Percentiles rank a stretch among this genome's conserved stretches.
Conservation (phyloP, 1,140 invertebrate genomes). For the Aphelenchoides fujianensis region DNA sequence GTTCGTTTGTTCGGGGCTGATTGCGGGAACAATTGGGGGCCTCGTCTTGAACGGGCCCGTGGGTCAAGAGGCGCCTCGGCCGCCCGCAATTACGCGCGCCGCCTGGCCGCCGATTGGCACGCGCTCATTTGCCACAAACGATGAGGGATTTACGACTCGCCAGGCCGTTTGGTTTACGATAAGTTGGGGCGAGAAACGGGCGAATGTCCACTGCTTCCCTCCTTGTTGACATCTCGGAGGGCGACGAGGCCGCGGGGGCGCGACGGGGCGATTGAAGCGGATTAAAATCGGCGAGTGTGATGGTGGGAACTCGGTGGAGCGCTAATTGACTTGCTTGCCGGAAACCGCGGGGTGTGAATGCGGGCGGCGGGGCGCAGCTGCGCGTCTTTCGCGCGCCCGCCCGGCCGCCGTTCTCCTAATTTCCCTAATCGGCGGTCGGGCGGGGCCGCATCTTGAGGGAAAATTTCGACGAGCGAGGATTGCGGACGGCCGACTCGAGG, state of each 20-base stretch:
- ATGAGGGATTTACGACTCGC: neutral
- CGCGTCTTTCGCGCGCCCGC: neutral
- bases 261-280: neutral
- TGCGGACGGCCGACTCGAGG: neutral
- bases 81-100: neutral
- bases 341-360: neutral
- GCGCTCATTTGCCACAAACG: conserved; percentile 2
- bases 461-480: neutral
- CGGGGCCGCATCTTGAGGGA: neutral
- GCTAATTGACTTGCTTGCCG: neutral
- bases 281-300: too few relatives aligned
- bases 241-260: neutral
- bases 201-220: too few relatives aligned
- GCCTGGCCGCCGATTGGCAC: neutral
- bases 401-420: too few relatives aligned
- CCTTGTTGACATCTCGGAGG: neutral
- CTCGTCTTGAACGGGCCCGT: neutral
- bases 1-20: conserved; percentile 1
- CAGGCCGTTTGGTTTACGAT: neutral
- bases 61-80: too few relatives aligned
- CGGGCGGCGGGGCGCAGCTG: neutral
- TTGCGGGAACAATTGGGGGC: neutral
- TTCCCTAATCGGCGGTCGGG: neutral
- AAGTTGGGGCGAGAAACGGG: neutral
- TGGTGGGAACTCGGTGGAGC: too few relatives aligned